Conservation (phyloP, 2,113 vertebrate species). For the Nibea albiflora region DNA sequence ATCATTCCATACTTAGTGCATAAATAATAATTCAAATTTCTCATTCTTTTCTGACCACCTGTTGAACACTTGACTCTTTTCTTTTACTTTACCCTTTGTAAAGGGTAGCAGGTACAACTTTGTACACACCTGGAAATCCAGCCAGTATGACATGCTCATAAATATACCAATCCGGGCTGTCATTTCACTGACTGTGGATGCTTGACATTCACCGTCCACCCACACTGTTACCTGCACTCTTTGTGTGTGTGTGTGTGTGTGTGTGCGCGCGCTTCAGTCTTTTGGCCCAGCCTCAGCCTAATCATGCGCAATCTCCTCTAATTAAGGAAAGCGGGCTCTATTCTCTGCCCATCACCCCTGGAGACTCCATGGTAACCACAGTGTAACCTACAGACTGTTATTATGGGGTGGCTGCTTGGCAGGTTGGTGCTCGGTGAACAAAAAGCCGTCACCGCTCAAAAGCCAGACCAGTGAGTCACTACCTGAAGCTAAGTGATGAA, state of each 20-base stretch:
- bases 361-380: conserved; percentile 94
- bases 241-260: background rate
- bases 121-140: background rate
- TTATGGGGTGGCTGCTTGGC: conserved; percentile 53
- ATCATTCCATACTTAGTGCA: background rate
- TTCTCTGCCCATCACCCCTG: conserved; percentile 85
- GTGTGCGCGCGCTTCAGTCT: background rate
- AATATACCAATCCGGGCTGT: background rate
- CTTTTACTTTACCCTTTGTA: background rate
- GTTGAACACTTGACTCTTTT: background rate
- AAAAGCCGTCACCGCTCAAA: conserved; percentile 28
- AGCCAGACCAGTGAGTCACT: conserved; percentile 25
- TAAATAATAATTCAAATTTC: background rate
- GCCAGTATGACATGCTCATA: background rate
- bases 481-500: conserved; percentile 12
- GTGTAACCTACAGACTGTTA: conserved; percentile 62
- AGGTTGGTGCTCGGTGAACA: conserved; percentile 36
- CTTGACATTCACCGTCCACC: conserved; percentile 10
- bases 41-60: background rate
- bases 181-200: background rate
- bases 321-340: conserved; percentile 85
- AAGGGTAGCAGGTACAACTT: background rate
- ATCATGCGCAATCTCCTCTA: conserved; percentile 82
- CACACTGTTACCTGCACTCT: conserved; percentile 16
- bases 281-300: conserved; percentile 2